Percentiles rank a stretch among this genome's conserved stretches.
phyloP scores from a whole-genome alignment of 2,888 invertebrate genomes.

The Oxystoma pomonae region DNA sequence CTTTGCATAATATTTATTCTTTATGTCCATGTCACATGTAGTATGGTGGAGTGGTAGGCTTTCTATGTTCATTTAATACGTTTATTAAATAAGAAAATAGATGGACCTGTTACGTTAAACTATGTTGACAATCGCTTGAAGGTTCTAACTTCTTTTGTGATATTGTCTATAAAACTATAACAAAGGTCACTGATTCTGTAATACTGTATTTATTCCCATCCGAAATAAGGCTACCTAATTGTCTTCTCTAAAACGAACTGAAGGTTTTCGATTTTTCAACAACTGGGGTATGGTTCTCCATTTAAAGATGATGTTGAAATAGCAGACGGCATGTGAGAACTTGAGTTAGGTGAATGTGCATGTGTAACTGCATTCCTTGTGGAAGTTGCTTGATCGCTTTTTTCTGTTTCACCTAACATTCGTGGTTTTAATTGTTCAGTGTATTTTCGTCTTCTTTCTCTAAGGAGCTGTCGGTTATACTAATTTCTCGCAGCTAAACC shows the following conservation, averaged over 20 bases:
- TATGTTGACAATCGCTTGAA: too few relatives aligned
- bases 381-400: background rate
- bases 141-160: too few relatives aligned
- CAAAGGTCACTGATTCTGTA: background rate
- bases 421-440: background rate
- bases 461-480: too few relatives aligned
- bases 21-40: too few relatives aligned
- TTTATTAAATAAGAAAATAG: too few relatives aligned
- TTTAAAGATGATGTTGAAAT: background rate
- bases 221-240: background rate
- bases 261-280: background rate
- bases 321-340: background rate
- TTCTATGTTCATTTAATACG: too few relatives aligned
- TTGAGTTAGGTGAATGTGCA: background rate
- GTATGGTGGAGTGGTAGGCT: too few relatives aligned
- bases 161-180: too few relatives aligned
- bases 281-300: too few relatives aligned
- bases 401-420: background rate
- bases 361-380: background rate
- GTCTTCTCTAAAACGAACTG: background rate
- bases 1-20: too few relatives aligned
- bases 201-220: background rate
- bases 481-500: slow-evolving; percentile 7
- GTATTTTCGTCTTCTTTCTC: background rate
- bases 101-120: too few relatives aligned